Base-by-base conservation (phyloP, 2,113 vertebrate genomes). In the Macroglossus sobrinus region DNA sequence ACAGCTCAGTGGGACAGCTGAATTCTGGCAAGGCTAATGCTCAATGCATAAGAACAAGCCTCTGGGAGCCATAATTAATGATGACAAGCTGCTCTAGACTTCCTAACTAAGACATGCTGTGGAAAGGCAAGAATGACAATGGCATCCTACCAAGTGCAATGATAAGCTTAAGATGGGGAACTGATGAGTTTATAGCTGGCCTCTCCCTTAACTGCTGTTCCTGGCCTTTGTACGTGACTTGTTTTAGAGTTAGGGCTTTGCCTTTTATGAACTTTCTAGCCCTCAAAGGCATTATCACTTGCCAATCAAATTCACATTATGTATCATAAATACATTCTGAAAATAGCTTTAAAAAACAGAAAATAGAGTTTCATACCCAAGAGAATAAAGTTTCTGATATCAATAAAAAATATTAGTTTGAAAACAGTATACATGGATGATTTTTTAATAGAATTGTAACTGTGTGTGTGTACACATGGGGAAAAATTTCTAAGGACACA, bases 281-380 rank as follows among this genome's bases (percentile, higher is more conserved):
- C 55, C 21, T 66, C 0, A 86, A 71, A 85, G 76, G 59, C 24
- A 66, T 69, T 57, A 84, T n/a, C 33, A 84, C 33, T 80, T 86
- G 8, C 35, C 91, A 96, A 26, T 50, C 47, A 89, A 63, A 89
- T 82, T 81, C 35, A 80, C 3, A 16, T 76, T 64, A 74, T 16
- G 82, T 50, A 59, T 61, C 18, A 79, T 6, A 35, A 33, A 78
- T 74, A 53, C 57, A 66, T 57, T 69, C 71, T 68, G 59, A 87
- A 95, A 95, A 71, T 47, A 45, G 47, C 84, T 72, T 79, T 53
- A 93, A 86, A 75, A 90, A 94, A 84, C 4, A 89, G 43, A 90
- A 86, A 85, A 35, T 22, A 66, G n/a, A 85, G 19, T 71, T 22
- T 93, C 38, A 72, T 12, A 2, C 15, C 26, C 15, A 35, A 87